phyloP scores from a whole-genome alignment of 2,888 invertebrate species.

The Panzeria rudis region DNA sequence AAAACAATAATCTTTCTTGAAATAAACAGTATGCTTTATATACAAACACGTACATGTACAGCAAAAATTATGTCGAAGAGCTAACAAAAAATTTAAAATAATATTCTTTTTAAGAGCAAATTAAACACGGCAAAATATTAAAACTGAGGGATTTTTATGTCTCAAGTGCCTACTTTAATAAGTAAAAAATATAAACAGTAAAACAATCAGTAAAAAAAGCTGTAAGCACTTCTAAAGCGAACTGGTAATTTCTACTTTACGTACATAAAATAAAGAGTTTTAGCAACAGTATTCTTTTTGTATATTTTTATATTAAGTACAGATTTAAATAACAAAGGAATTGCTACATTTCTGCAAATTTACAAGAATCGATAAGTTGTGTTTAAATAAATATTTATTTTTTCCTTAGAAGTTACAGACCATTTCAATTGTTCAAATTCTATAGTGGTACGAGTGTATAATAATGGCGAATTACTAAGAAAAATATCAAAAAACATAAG shows the following conservation, averaged over 20 bases:
- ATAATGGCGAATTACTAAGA: too few relatives aligned
- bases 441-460: too few relatives aligned
- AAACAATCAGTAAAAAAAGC: not conserved
- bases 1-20: conserved; percentile 17
- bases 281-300: not conserved
- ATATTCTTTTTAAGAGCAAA: conserved; percentile 66
- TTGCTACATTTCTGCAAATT: not conserved
- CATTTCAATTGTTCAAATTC: too few relatives aligned
- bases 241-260: not conserved
- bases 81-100: conserved; percentile 39
- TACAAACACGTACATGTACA: not conserved
- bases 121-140: conserved; percentile 61
- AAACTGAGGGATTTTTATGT: conserved; percentile 71
- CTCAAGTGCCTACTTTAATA: conserved; percentile 74
- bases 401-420: not conserved
- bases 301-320: not conserved
- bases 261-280: not conserved
- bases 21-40: not conserved
- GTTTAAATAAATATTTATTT: not conserved
- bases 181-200: conserved; percentile 24
- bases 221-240: not conserved
- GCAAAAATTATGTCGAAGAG: not conserved
- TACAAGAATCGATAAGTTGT: not conserved
- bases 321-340: not conserved
- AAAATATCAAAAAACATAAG: too few relatives aligned